Base-by-base conservation (phyloP, 2,797 vertebrate species). In the Chaetodon trifasciatus region DNA sequence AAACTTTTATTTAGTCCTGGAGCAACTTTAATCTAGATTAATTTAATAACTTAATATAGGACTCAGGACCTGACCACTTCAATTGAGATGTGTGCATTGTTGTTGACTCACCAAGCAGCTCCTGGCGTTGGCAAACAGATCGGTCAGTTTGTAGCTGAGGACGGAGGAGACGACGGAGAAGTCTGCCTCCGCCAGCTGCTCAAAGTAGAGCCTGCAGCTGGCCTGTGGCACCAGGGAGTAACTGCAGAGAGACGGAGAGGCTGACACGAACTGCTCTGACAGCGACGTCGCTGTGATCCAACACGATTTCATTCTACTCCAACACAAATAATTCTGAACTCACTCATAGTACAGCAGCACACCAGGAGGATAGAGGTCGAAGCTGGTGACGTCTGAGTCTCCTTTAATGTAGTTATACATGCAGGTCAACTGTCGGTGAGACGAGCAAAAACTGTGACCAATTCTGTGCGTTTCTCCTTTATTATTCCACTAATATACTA, bases 291-390 rank as follows among this genome's bases (percentile, higher is more conserved):
- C n/a, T 21, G 6, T 4, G 1, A 37, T 3, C 32, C n/a, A 4
- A 1, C 1, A 32, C 44, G 8, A 21, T 61, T 53, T 47, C 13
- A 11, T 15, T 12, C 57, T 1, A 32, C 28, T 10, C 32, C 8
- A 37, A 70, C 35, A 53, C 24, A 16, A 61, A 70, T 7, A 2
- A n/a, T 35, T 10, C 1, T 3, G 6, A 32, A 88, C 94, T 74
- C 87, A 96, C 96, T 94, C 61, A 37, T 95, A 96, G 80, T 96
- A 96, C 40, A 96, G 89, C 70, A 96, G 87, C 80, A 96, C 1
- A 3, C 96, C 94, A 0, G 62, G 72, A 21, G 95, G 95, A 65
- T 87, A 95, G 46, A 88, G 78, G 9, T 42, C 17, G 57, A 94
- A 96, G 75, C 5, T 60, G 47, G 70, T 65, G 69, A 35, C 49